phyloP scores from a whole-genome alignment of 1,140 invertebrate species.

The Octopus bimaculoides region DNA sequence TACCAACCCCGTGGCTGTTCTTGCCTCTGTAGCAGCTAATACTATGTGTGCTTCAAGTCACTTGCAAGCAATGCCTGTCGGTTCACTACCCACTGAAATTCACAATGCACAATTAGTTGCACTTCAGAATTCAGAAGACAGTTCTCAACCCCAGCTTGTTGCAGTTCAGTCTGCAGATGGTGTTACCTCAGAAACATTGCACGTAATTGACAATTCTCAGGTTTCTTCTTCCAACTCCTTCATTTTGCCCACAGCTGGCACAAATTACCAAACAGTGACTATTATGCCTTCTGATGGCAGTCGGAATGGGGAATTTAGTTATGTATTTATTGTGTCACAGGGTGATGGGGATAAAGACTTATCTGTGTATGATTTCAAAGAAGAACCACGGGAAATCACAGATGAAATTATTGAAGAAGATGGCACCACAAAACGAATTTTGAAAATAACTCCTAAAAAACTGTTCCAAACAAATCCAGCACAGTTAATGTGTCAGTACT shows the following conservation, averaged over 20 bases:
- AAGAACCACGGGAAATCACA: constrained; percentile 57
- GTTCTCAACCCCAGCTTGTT: constrained; percentile 41
- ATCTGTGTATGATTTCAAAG: constrained; percentile 63
- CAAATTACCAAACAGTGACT: constrained; percentile 76
- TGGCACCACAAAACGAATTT: constrained; percentile 56
- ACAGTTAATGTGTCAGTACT: constrained; percentile 77
- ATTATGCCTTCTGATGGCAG: constrained; percentile 77
- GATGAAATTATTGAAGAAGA: constrained; percentile 63
- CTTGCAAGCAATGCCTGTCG: constrained; percentile 17
- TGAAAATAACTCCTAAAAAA: constrained; percentile 70
- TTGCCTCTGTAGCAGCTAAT: constrained; percentile 34
- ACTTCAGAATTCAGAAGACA: constrained; percentile 35
- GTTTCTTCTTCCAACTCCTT: constrained; percentile 17
- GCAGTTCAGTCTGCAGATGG: constrained; percentile 38
- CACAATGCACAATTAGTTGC: constrained; percentile 46
- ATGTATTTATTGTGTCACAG: constrained; percentile 84
- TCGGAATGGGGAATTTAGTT: constrained; percentile 73
- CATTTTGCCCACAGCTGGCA: constrained; percentile 33
- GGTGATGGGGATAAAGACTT: constrained; percentile 58
- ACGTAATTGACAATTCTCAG: constrained; percentile 21
- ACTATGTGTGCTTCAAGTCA: constrained; percentile 27
- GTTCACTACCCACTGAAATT: constrained; percentile 16
- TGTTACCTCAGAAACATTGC: constrained; percentile 11
- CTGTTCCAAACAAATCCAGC: constrained; percentile 69
- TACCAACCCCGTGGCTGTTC: constrained; percentile 30